These are phyloP conservation scores for Poecilia wingei DNA, from an alignment of 2,797 vertebrate species.

Conservation along the genomic window DNA sequence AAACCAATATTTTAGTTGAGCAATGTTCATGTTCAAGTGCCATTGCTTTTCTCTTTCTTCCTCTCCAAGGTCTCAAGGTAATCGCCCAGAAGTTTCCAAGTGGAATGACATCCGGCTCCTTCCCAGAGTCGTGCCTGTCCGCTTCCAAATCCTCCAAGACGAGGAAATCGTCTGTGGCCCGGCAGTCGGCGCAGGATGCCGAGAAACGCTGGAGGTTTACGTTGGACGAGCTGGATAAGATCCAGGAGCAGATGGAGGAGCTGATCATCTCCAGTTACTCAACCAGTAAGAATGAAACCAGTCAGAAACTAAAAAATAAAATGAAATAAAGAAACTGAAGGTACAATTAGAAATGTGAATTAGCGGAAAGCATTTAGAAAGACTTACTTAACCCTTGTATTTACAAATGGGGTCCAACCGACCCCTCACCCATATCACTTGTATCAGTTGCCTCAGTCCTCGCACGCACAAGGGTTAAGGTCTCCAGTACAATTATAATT, in stretches of 20 bases:
- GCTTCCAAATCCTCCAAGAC: conserved; percentile 48
- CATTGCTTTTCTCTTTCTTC: not conserved
- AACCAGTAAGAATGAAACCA: conserved; percentile 80
- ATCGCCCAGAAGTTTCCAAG: conserved; percentile 90
- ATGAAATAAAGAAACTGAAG: too few relatives aligned
- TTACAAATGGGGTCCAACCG: too few relatives aligned
- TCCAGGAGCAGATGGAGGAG: conserved; percentile 87
- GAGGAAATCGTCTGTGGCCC: conserved; percentile 60
- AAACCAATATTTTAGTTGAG: not conserved
- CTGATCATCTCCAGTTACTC: conserved; percentile 76
- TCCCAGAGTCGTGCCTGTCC: conserved; percentile 82
- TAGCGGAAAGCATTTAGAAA: not conserved
- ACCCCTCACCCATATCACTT: too few relatives aligned
- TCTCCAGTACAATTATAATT: not conserved
- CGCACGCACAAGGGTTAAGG: too few relatives aligned
- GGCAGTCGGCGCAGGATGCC: conserved; percentile 53
- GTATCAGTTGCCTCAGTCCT: too few relatives aligned
- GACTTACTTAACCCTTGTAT: too few relatives aligned
- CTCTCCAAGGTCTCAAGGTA: conserved; percentile 88
- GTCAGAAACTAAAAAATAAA: not conserved
- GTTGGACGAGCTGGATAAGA: conserved; percentile 84
- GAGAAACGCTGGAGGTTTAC: conserved; percentile 89
- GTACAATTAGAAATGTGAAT: not conserved
- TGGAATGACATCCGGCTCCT: conserved; percentile 86
- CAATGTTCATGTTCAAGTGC: not conserved